Evolutionary conservation across 2,888 invertebrate species (phyloP), one percentile per base, ranked within the genome.

Genomic region (Polylopha cassiicola): DNA sequence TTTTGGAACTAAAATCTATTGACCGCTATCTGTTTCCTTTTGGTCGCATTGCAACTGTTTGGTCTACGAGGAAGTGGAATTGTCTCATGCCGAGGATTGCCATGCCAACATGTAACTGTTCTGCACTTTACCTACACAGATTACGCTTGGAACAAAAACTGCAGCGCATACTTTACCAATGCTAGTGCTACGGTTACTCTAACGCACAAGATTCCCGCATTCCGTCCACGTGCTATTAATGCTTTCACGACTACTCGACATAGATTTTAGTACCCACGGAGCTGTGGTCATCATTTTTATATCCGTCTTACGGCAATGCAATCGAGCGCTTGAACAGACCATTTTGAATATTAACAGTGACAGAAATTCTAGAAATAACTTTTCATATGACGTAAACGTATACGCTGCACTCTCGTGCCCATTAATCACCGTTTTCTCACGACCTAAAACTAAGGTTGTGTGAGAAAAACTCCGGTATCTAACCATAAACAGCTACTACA

Each of bases 41-140:
- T n/a, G n/a, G n/a, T n/a, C n/a, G n/a, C n/a, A n/a, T n/a, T n/a
- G n/a, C n/a, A n/a, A n/a, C n/a, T n/a, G n/a, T n/a, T n/a, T n/a
- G n/a, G n/a, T n/a, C n/a, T n/a, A n/a, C n/a, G n/a, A n/a, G n/a
- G n/a, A n/a, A n/a, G n/a, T n/a, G n/a, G n/a, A n/a, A n/a, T n/a
- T n/a, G n/a, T n/a, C n/a, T n/a, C n/a, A n/a, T n/a, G n/a, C n/a
- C n/a, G n/a, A n/a, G n/a, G n/a, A 28, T 38, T 39, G 13, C 33
- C 41, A 24, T 30, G 28, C 53, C 52, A 48, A 46, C 52, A 46
- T 45, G 45, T 71, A 73, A 72, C 73, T 71, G 73, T 73, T 63
- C 52, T 50, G 49, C 47, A 54, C 51, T 58, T 51, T 58, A 63
- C n/a, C n/a, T n/a, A n/a, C 55, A 59, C 60, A 67, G 65, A 67